These are phyloP conservation scores for Coleophora deauratella DNA, from an alignment of 2,888 invertebrate genomes.

Conservation along the genomic window DNA sequence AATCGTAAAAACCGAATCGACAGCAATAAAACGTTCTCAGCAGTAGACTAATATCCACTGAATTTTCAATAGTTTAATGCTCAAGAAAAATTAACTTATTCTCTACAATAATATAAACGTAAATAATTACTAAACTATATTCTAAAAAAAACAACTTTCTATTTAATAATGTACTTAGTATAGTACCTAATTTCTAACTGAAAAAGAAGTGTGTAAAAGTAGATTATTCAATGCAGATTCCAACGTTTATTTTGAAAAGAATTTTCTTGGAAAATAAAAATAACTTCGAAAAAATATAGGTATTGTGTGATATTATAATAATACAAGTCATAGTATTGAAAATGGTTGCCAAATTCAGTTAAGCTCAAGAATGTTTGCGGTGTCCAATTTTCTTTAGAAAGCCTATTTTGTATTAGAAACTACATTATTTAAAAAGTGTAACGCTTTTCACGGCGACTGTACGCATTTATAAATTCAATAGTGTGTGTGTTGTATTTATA, in stretches of 20 bases:
- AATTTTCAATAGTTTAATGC: too few species aligned
- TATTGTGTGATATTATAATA: neutral
- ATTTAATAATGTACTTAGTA: too few species aligned
- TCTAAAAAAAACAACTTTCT: too few species aligned
- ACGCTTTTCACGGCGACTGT: slow-evolving; percentile 28
- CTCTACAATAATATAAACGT: too few species aligned
- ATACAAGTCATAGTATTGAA: slow-evolving; percentile 8
- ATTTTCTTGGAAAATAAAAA: slow-evolving; percentile 12
- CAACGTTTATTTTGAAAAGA: slow-evolving; percentile 21
- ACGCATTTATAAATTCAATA: slow-evolving; percentile 28
- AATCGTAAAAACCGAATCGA: too few species aligned
- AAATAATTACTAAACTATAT: too few species aligned
- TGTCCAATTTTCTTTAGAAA: too few species aligned
- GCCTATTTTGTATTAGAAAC: too few species aligned
- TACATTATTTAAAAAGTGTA: neutral
- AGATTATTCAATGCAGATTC: slow-evolving; percentile 9
- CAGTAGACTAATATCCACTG: too few species aligned
- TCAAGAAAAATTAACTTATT: too few species aligned
- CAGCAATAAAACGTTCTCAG: too few species aligned
- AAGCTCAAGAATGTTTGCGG: slow-evolving; percentile 2
- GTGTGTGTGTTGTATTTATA: slow-evolving; percentile 15
- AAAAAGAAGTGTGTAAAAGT: neutral
- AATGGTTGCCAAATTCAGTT: slow-evolving; percentile 15
- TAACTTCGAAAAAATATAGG: slow-evolving; percentile 1
- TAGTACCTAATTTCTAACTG: too few species aligned